Evolutionary conservation across 2,113 vertebrate genomes (phyloP).

Genomic region (Shinisaurus crocodilurus): DNA sequence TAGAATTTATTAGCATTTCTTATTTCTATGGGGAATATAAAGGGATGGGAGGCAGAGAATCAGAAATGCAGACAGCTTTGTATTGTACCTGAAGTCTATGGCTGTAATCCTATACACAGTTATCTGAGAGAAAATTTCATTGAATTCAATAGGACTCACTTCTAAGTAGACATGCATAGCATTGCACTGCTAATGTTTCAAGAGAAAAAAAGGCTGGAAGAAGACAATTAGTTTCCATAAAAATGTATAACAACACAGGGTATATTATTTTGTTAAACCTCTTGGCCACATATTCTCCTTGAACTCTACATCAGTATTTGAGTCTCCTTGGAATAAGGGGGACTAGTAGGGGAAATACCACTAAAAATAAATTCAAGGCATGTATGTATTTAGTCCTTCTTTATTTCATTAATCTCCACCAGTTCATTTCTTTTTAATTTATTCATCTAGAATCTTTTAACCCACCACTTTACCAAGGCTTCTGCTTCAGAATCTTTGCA

Average conservation of each 20-base stretch:
- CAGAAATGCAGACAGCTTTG: too few relatives aligned
- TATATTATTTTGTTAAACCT: not conserved
- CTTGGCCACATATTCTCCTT: not conserved
- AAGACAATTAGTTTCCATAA: not conserved
- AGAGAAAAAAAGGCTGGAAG: not conserved
- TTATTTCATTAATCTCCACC: not conserved
- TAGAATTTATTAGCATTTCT: too few relatives aligned
- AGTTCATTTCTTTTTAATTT: not conserved
- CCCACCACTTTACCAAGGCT: too few relatives aligned
- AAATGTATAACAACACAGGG: not conserved
- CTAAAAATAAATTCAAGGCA: not conserved
- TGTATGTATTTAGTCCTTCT: not conserved
- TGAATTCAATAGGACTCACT: too few relatives aligned
- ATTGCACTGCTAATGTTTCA: not conserved
- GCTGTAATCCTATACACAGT: too few relatives aligned
- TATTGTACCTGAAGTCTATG: too few relatives aligned
- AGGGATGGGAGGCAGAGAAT: too few relatives aligned
- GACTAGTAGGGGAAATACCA: not conserved
- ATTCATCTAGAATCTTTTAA: not conserved
- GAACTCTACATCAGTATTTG: not conserved
- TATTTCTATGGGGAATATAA: too few relatives aligned
- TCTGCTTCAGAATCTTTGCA: too few relatives aligned
- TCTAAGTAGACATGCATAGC: too few relatives aligned
- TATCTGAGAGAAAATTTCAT: too few relatives aligned
- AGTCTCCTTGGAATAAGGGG: too few relatives aligned